phyloP scores from a whole-genome alignment of 2,888 invertebrate species.

The Tiliacea citrago region DNA sequence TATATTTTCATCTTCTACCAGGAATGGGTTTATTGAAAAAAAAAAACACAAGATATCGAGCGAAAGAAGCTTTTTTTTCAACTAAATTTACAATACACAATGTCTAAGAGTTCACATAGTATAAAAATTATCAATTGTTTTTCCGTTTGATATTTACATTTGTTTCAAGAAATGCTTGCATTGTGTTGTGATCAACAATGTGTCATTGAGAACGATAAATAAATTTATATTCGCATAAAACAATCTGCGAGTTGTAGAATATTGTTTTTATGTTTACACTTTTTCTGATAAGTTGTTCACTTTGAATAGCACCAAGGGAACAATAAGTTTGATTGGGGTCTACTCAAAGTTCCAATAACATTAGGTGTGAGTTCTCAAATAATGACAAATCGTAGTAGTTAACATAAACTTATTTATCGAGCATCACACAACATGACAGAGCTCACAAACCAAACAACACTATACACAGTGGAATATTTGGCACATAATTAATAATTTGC shows the following conservation, averaged over 20 bases:
- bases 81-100: slow-evolving; percentile 86
- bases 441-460: slow-evolving; percentile 59
- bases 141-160: slow-evolving; percentile 79
- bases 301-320: slow-evolving; percentile 1
- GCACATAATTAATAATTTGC: slow-evolving; percentile 74
- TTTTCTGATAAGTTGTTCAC: slow-evolving; percentile 2
- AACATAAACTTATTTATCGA: slow-evolving; percentile 41
- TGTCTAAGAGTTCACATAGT: slow-evolving; percentile 80
- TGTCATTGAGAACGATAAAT: slow-evolving; percentile 60
- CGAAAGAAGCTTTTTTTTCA: slow-evolving; percentile 89
- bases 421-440: slow-evolving; percentile 9
- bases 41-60: slow-evolving; percentile 80
- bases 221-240: slow-evolving; percentile 50
- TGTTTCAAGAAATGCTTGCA: slow-evolving; percentile 58
- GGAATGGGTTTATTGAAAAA: slow-evolving; percentile 67
- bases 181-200: slow-evolving; percentile 56
- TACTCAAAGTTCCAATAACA: not conserved
- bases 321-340: slow-evolving; percentile 1
- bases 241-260: slow-evolving; percentile 25
- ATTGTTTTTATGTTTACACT: slow-evolving; percentile 39
- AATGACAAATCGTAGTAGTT: not conserved
- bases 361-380: not conserved
- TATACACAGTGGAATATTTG: slow-evolving; percentile 68
- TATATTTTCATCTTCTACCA: not conserved
- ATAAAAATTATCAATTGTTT: slow-evolving; percentile 78